phyloP scores from a whole-genome alignment of 2,888 invertebrate species.

The Noctua fimbriata region DNA sequence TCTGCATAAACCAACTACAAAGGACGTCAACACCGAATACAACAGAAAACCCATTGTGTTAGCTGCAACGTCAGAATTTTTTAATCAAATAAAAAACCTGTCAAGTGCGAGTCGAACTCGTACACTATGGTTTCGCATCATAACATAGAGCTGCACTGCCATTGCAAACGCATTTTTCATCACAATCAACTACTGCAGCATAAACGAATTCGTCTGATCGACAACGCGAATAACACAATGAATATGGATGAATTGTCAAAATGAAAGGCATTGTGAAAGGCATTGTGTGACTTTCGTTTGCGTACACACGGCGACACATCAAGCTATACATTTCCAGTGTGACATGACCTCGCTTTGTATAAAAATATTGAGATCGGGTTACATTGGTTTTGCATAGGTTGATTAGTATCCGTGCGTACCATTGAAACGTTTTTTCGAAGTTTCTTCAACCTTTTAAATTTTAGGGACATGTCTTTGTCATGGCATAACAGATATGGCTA shows the following conservation, averaged over 20 bases:
- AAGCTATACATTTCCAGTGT: too few relatives aligned
- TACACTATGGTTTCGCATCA: neutral
- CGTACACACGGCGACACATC: neutral
- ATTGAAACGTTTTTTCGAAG: neutral
- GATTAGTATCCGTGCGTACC: too few relatives aligned
- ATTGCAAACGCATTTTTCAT: neutral
- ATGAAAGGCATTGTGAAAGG: neutral
- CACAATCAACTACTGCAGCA: neutral
- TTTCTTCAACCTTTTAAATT: neutral
- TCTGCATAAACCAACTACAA: slow-evolving; percentile 4
- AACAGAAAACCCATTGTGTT: slow-evolving; percentile 14
- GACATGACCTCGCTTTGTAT: too few relatives aligned
- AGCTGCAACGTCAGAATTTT: slow-evolving; percentile 37
- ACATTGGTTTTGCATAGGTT: too few relatives aligned
- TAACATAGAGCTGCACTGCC: neutral
- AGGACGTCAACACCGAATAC: slow-evolving; percentile 10
- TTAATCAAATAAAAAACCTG: slow-evolving; percentile 46
- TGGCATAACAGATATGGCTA: neutral
- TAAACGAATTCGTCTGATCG: neutral
- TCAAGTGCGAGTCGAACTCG: neutral
- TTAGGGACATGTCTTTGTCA: neutral
- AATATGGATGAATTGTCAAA: neutral
- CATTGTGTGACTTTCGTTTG: neutral
- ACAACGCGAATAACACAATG: neutral
- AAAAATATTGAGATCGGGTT: too few relatives aligned